Percentiles rank a stretch among this genome's conserved stretches.
Evolutionary conservation across 2,888 invertebrate genomes (phyloP).

Genomic region (Brassicogethes aeneus): DNA sequence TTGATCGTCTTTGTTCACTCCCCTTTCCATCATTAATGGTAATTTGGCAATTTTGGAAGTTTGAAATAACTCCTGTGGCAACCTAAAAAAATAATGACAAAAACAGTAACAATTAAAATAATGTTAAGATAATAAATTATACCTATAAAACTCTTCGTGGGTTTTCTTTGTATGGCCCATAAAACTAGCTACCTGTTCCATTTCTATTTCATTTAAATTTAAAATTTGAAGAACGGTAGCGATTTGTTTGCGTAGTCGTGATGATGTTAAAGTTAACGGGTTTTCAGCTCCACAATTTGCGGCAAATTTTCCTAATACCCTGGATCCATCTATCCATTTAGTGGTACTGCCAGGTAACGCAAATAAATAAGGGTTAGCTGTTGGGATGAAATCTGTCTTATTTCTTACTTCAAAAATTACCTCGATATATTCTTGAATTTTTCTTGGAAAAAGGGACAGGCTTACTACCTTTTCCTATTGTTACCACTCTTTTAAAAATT

Average conservation of each 20-base stretch:
- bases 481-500: constrained; percentile 14
- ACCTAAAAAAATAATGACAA: too few relatives aligned
- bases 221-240: constrained; percentile 19
- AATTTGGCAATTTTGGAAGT: constrained; percentile 19
- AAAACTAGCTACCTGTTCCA: constrained; percentile 13
- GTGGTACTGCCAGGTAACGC: constrained; percentile 14
- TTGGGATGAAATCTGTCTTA: constrained; percentile 13
- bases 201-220: constrained; percentile 14
- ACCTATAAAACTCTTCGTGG: constrained; percentile 16
- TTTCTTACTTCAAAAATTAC: constrained; percentile 12
- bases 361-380: constrained; percentile 19
- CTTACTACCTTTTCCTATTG: too few relatives aligned
- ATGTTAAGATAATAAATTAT: too few relatives aligned
- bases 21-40: constrained; percentile 16
- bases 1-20: constrained; percentile 13
- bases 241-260: constrained; percentile 21
- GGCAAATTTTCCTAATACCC: constrained; percentile 17
- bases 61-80: constrained; percentile 17
- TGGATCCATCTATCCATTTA: constrained; percentile 20
- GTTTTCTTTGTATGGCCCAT: constrained; percentile 19
- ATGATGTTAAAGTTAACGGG: constrained; percentile 16
- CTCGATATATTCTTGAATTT: too few relatives aligned
- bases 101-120: too few relatives aligned
- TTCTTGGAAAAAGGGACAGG: too few relatives aligned
- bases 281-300: constrained; percentile 14